Conservation (phyloP, 1,140 invertebrate species). For the Nomia melanderi region DNA sequence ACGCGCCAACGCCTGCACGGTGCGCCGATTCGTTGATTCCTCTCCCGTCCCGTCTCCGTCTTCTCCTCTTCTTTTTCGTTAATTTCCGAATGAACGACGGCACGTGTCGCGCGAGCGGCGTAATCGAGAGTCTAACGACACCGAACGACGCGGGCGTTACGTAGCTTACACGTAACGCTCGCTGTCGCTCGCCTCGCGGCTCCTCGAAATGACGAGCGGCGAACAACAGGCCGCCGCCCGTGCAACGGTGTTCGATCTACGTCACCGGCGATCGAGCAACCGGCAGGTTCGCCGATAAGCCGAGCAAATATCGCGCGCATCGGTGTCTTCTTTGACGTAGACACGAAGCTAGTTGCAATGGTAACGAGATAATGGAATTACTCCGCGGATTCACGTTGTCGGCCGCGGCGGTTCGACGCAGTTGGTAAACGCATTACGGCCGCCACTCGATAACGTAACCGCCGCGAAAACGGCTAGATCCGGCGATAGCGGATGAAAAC, state of each 20-base stretch:
- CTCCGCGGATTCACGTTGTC: not conserved
- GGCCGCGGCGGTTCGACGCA: not conserved
- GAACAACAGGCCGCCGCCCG: not conserved
- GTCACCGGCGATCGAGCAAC: not conserved
- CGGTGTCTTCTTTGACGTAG: too few relatives aligned
- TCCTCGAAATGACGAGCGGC: conserved; percentile 4
- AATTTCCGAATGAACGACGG: conserved; percentile 35
- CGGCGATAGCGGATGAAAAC: not conserved
- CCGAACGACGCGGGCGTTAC: conserved; percentile 3
- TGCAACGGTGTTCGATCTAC: not conserved
- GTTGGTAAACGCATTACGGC: not conserved
- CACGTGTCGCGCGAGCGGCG: conserved; percentile 31
- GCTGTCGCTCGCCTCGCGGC: not conserved
- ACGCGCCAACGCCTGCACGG: conserved; percentile 34
- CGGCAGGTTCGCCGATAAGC: not conserved
- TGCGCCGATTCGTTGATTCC: not conserved
- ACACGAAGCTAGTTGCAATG: not conserved
- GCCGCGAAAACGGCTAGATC: not conserved
- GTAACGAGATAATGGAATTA: conserved; percentile 1
- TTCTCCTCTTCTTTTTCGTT: conserved; percentile 34
- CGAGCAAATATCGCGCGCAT: not conserved
- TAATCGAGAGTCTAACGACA: conserved; percentile 47
- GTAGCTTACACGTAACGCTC: too few relatives aligned
- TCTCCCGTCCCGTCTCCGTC: not conserved
- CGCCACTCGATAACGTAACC: not conserved